Conservation (phyloP, 2,797 vertebrate genomes). For the Philypnodon macrostomus region DNA sequence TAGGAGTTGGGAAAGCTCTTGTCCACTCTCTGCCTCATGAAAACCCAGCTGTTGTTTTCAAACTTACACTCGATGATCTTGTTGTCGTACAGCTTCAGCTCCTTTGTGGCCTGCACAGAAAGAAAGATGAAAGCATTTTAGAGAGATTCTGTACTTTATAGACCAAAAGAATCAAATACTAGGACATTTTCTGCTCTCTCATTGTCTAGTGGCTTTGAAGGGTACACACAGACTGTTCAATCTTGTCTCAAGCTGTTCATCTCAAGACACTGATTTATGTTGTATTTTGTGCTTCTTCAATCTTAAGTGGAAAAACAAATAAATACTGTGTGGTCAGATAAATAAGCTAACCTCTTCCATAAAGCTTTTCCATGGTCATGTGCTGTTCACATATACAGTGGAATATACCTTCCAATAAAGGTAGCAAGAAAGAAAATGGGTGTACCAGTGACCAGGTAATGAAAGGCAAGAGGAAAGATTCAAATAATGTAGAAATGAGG, state of each 20-base stretch:
- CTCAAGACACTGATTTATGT: no score
- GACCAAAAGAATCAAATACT: not conserved
- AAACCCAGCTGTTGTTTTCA: constrained; percentile 94
- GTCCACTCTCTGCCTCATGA: constrained; percentile 96
- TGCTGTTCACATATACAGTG: no score
- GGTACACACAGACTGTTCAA: not conserved
- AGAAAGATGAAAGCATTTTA: constrained; percentile 15
- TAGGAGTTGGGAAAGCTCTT: constrained; percentile 99
- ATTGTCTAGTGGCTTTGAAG: not conserved
- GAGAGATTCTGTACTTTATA: constrained; percentile 9
- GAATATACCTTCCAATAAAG: no score
- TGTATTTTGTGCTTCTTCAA: no score
- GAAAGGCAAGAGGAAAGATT: no score
- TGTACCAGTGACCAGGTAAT: no score
- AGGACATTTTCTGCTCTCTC: not conserved
- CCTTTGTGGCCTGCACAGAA: constrained; percentile 85
- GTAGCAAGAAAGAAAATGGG: no score
- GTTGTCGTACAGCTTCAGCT: constrained; percentile 94
- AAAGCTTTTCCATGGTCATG: no score
- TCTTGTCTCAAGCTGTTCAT: not conserved
- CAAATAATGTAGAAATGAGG: no score
- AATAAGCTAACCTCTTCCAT: no score
- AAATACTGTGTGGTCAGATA: no score
- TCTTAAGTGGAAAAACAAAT: not conserved
- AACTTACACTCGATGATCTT: constrained; percentile 99